These are phyloP conservation scores for Aphodius granarius DNA, from an alignment of 2,888 invertebrate species.

Conservation along the genomic window DNA sequence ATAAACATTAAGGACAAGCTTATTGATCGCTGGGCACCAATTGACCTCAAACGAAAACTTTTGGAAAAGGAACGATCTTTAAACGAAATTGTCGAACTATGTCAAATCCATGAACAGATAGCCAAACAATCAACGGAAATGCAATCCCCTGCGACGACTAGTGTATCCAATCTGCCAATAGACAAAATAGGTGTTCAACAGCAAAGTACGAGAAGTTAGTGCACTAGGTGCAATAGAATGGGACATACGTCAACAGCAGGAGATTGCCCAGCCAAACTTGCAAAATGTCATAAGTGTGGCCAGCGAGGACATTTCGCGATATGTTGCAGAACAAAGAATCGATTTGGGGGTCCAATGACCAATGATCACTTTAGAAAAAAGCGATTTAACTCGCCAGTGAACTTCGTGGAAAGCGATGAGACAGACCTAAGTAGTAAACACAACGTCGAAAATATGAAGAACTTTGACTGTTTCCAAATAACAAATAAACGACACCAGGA, in stretches of 20 bases:
- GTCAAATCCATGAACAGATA: conserved; percentile 34
- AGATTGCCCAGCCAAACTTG: conserved; percentile 25
- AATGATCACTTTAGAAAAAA: too few relatives aligned
- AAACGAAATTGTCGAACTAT: conserved; percentile 35
- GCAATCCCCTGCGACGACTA: neutral
- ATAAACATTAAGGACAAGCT: conserved; percentile 39
- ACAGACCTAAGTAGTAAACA: too few relatives aligned
- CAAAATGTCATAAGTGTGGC: conserved; percentile 28
- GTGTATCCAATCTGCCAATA: too few relatives aligned
- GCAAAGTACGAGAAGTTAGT: too few relatives aligned
- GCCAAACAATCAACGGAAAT: conserved; percentile 8
- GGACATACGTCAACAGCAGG: conserved; percentile 25
- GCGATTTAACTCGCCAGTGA: too few relatives aligned
- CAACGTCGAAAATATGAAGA: too few relatives aligned
- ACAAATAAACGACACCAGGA: too few relatives aligned
- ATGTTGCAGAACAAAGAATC: conserved; percentile 21
- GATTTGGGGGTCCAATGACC: too few relatives aligned
- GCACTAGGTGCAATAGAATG: neutral
- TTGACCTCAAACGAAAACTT: conserved; percentile 36
- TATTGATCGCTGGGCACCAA: conserved; percentile 35
- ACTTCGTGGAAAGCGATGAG: too few relatives aligned
- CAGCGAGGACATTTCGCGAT: conserved; percentile 30
- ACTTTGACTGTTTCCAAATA: conserved; percentile 8
- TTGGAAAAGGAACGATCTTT: conserved; percentile 33
- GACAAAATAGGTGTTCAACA: too few relatives aligned